Percentiles rank a stretch among this genome's conserved stretches.
phyloP scores from a whole-genome alignment of 2,888 invertebrate genomes.

The Nemapogon koenigi region DNA sequence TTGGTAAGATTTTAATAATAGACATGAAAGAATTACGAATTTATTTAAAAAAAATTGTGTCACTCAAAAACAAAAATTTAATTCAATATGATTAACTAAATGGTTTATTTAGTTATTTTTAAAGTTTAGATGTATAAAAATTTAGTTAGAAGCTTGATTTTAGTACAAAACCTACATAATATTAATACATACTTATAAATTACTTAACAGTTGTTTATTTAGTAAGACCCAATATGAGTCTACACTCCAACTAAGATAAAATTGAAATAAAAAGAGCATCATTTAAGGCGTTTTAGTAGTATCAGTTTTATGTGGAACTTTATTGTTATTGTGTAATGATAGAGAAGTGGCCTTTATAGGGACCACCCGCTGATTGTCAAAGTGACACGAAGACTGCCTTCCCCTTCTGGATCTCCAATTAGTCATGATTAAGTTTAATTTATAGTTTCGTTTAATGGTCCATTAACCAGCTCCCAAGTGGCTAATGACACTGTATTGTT shows the following conservation, averaged over 20 bases:
- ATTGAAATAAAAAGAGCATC: background rate
- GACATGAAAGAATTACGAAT: too few species aligned
- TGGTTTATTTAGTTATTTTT: too few species aligned
- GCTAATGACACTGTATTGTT: constrained; percentile 39
- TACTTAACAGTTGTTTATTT: too few species aligned
- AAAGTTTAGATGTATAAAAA: too few species aligned
- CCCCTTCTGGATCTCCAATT: constrained; percentile 47
- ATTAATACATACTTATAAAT: too few species aligned
- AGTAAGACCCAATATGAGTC: too few species aligned
- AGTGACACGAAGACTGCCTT: constrained; percentile 23
- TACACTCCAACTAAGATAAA: constrained; percentile 8
- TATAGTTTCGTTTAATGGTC: constrained; percentile 54
- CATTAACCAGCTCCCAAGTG: constrained; percentile 47
- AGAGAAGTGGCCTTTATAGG: constrained; percentile 22
- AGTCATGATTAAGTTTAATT: constrained; percentile 60
- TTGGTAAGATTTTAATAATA: too few species aligned
- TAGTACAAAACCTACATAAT: too few species aligned
- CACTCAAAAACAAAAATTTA: too few species aligned
- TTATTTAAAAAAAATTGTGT: too few species aligned
- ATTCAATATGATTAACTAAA: too few species aligned
- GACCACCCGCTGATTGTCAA: constrained; percentile 42
- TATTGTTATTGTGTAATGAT: constrained; percentile 8
- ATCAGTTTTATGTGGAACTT: constrained; percentile 3
- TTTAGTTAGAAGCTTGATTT: too few species aligned
- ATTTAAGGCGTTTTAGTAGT: constrained; percentile 7